Conservation (phyloP, 1,140 invertebrate genomes). For the Brachionus rotundiformis region DNA sequence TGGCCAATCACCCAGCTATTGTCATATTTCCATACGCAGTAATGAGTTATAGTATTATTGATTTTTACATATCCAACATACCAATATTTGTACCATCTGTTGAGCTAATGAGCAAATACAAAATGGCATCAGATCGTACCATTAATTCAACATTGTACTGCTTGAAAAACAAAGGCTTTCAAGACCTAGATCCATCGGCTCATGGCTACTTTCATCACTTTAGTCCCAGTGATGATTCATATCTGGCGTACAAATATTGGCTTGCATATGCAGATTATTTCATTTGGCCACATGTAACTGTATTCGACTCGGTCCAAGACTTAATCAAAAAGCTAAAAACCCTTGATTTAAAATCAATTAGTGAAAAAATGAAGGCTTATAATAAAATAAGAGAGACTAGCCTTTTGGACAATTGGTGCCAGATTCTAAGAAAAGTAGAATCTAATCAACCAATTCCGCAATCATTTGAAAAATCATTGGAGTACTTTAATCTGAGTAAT, state of each 20-base stretch:
- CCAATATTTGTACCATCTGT: conserved; percentile 53
- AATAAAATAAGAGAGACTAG: not conserved
- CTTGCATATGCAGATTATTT: conserved; percentile 52
- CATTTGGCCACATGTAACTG: conserved; percentile 37
- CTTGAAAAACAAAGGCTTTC: not conserved
- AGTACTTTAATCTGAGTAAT: not conserved
- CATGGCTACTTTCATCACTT: conserved; percentile 13
- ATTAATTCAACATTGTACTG: not conserved
- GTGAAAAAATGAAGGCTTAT: conserved; percentile 22
- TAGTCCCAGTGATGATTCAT: not conserved
- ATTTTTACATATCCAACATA: conserved; percentile 52
- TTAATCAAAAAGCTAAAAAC: conserved; percentile 42
- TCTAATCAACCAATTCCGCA: not conserved
- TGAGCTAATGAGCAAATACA: conserved; percentile 45
- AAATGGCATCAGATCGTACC: conserved; percentile 51
- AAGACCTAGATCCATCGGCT: conserved; percentile 1
- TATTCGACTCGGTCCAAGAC: conserved; percentile 49
- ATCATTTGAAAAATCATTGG: not conserved
- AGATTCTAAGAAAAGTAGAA: not conserved
- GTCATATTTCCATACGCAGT: conserved; percentile 53
- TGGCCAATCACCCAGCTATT: conserved; percentile 52
- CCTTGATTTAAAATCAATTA: not conserved
- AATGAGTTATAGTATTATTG: conserved; percentile 43
- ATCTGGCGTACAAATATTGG: conserved; percentile 49
- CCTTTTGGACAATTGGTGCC: conserved; percentile 41